phyloP scores from a whole-genome alignment of 2,888 invertebrate species.

The Rotaria macrura region DNA sequence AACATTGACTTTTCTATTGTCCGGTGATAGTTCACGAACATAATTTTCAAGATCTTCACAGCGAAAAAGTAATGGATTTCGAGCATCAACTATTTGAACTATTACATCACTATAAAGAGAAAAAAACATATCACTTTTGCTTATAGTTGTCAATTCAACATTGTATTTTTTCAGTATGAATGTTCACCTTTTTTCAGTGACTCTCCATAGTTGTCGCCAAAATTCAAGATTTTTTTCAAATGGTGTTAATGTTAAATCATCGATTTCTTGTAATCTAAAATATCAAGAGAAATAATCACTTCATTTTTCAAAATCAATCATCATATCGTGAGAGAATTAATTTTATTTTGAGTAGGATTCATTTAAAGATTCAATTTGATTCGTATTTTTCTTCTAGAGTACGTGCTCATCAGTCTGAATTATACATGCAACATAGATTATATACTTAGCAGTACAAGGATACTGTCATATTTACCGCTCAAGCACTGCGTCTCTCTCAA shows the following conservation, averaged over 20 bases:
- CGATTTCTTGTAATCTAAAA: slow-evolving; percentile 20
- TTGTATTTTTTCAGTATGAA: neutral
- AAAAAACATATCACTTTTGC: too few species aligned
- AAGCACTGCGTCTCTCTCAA: too few species aligned
- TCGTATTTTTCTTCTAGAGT: too few species aligned
- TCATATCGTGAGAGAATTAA: too few species aligned
- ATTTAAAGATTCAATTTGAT: too few species aligned
- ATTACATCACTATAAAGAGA: slow-evolving; percentile 66
- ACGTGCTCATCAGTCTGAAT: too few species aligned
- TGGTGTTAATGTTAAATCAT: slow-evolving; percentile 65
- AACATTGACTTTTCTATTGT: slow-evolving; percentile 63
- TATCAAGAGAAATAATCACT: neutral
- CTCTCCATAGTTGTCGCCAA: slow-evolving; percentile 96
- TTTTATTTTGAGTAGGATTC: too few species aligned
- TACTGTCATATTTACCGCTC: too few species aligned
- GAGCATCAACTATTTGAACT: slow-evolving; percentile 84
- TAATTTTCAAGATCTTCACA: slow-evolving; percentile 81
- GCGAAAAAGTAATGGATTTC: slow-evolving; percentile 83
- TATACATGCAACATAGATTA: too few species aligned
- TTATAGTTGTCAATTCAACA: too few species aligned
- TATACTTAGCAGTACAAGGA: too few species aligned
- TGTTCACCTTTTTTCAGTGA: slow-evolving; percentile 67
- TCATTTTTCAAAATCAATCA: too few species aligned
- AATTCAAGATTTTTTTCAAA: slow-evolving; percentile 94
- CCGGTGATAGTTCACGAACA: slow-evolving; percentile 60